Base-by-base conservation (phyloP, 1,140 invertebrate species). In the Gryllus bimaculatus region DNA sequence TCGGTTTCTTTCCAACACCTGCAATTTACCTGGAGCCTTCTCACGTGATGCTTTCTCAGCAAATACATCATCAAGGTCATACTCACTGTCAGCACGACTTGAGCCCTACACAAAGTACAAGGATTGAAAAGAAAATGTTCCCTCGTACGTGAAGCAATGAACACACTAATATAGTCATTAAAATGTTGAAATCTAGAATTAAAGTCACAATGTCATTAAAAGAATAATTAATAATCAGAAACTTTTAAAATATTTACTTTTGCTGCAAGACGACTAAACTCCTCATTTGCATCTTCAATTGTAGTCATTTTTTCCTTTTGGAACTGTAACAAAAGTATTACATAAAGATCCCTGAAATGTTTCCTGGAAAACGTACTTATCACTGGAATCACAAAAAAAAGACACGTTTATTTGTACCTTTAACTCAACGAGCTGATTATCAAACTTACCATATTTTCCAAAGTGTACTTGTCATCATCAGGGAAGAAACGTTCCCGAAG, bases 41-140 rank as follows among this genome's bases (percentile, higher is more conserved):
- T 89, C 90, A 75, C 87, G 88, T 48, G 90, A 87, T 80, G 93
- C 92, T 81, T 91, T 90, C 83, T 92, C 92, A 47, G 93, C 89
- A 84, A 98, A 96, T 82, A 96, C 90, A 84, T 98, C 96, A 87
- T 97, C 96, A 78, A 97, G 87, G 84, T 96, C 93, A 84, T 87
- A 87, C 54, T 91, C 90, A 89, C 93, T 88, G 89, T 94, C 84
- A 84, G 89, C 20, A 12, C 12, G 78, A 26, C 66, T 54, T 15
- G 21, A 48, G 7, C 73, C 78, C 78, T 79, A 49, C 18, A 66
- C 54, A 66, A 66, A 66, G 1, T 13, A 7, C 18, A 66, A 13
- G 1, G 10, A 66, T 66, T 54, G n/a, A 39, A 39, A 39, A 39
- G 5, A 39, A 39, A 39, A 39, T 39, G 26, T 39, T 39, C 26